Conservation (phyloP, 2,888 invertebrate genomes). For the Oscheius sp. region DNA sequence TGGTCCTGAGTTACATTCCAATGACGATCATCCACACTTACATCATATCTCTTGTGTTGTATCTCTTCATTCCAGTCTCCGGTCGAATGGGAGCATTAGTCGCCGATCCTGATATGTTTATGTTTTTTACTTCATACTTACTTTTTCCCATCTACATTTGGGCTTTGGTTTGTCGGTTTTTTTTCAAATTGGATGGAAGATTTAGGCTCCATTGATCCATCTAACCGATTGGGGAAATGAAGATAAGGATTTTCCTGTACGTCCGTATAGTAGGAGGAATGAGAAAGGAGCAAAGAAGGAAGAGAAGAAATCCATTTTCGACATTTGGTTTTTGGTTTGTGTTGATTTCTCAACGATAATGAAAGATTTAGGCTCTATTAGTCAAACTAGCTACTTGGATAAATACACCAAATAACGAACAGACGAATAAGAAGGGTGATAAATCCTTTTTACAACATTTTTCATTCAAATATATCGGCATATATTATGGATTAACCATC, state of each 20-base stretch:
- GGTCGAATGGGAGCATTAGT: slow-evolving; percentile 70
- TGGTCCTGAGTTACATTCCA: background rate
- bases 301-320: no score
- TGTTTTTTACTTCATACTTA: background rate
- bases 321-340: no score
- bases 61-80: slow-evolving; percentile 83
- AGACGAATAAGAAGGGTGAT: no score
- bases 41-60: slow-evolving; percentile 76
- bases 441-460: no score
- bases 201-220: slow-evolving; percentile 5
- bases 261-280: no score
- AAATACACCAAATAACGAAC: no score
- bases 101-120: background rate
- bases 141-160: slow-evolving; percentile 1
- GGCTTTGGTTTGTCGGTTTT: background rate
- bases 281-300: no score
- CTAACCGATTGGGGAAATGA: background rate
- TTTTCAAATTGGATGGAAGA: background rate
- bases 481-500: slow-evolving; percentile 64
- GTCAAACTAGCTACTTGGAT: no score
- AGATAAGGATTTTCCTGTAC: background rate
- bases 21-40: background rate
- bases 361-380: no score
- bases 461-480: background rate
- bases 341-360: no score